A percentile compares a stretch with the other conserved stretches of the same genome.
These are phyloP conservation scores for Cephus spinipes DNA, from an alignment of 2,888 invertebrate species.

Conservation along the genomic window DNA sequence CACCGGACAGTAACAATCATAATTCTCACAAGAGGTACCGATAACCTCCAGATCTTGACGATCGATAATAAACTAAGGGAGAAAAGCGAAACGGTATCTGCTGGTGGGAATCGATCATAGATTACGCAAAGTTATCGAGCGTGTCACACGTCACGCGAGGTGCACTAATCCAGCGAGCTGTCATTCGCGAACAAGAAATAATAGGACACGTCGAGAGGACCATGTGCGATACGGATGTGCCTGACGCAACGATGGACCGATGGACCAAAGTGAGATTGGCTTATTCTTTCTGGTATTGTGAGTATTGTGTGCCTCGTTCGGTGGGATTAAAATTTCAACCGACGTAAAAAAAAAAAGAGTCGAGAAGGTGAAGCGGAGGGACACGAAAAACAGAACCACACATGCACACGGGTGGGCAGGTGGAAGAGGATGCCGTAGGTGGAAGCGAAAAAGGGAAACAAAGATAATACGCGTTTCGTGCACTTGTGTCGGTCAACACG, in stretches of 20 bases:
- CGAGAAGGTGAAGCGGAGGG: not conserved
- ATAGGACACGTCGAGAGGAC: conserved; percentile 1
- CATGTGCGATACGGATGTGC: not conserved
- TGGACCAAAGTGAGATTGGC: conserved; percentile 8
- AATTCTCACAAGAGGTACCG: not conserved
- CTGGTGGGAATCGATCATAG: not conserved
- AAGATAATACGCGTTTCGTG: conserved; percentile 1
- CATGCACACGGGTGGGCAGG: not conserved
- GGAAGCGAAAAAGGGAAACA: not conserved
- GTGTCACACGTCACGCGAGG: not conserved
- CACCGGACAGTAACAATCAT: not conserved
- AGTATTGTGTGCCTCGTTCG: conserved; percentile 1
- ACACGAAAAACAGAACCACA: not conserved
- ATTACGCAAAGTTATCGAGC: not conserved
- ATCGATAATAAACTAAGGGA: not conserved
- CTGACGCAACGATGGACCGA: not conserved
- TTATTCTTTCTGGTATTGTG: conserved; percentile 1
- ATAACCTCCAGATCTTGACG: not conserved
- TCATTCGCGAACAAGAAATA: conserved; percentile 3
- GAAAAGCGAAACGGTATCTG: not conserved
- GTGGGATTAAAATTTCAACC: conserved; percentile 4
- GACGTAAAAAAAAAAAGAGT: not conserved
- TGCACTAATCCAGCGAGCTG: not conserved
- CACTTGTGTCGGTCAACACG: conserved; percentile 3
- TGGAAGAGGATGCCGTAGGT: not conserved